These are phyloP conservation scores for Volucella inanis DNA, from an alignment of 2,888 invertebrate genomes.

Conservation along the genomic window DNA sequence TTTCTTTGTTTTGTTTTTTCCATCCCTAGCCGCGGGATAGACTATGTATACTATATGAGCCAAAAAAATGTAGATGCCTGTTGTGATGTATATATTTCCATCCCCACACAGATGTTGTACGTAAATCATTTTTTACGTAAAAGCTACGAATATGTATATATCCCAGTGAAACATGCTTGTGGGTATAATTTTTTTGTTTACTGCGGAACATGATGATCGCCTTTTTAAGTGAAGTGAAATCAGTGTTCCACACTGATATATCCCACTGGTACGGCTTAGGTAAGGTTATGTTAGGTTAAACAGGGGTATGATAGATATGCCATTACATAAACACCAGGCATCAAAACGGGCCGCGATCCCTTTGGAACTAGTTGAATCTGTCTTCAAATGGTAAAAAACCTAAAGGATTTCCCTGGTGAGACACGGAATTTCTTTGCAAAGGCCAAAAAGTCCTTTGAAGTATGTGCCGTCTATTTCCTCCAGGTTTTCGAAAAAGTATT, in stretches of 20 bases:
- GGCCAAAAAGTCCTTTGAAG: too few species aligned
- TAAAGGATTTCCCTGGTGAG: too few species aligned
- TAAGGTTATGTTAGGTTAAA: too few species aligned
- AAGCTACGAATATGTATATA: background rate
- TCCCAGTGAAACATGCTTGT: constrained; percentile 31
- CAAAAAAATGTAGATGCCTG: background rate
- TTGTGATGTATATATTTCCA: background rate
- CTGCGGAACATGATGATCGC: constrained; percentile 23
- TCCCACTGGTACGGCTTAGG: too few species aligned
- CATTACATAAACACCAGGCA: too few species aligned
- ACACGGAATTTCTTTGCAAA: too few species aligned
- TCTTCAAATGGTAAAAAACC: too few species aligned
- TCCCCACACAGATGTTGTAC: background rate
- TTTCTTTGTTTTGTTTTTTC: constrained; percentile 11
- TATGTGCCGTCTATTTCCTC: too few species aligned
- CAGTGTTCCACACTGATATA: background rate
- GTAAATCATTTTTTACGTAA: constrained; percentile 21
- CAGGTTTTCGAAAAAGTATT: too few species aligned
- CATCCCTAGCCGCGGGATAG: background rate
- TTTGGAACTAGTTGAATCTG: too few species aligned
- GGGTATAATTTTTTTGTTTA: constrained; percentile 7
- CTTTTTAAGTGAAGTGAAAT: constrained; percentile 19
- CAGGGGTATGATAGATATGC: too few species aligned
- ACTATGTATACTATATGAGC: constrained; percentile 1
- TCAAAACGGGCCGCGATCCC: too few species aligned